phyloP scores from a whole-genome alignment of 2,888 invertebrate genomes.

The Ormyrus thymus region DNA sequence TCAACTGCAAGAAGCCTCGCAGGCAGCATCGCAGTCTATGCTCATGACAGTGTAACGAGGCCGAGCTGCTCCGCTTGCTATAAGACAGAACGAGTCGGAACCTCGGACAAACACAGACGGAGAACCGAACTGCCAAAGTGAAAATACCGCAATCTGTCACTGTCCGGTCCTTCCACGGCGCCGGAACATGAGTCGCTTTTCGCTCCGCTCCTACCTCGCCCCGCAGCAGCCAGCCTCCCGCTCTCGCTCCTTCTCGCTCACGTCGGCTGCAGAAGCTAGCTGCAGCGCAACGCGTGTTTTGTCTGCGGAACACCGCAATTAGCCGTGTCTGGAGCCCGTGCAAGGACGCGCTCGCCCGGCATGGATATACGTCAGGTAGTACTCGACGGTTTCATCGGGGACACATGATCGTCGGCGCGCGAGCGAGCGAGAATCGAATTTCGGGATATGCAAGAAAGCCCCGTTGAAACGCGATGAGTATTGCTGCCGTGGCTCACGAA shows the following conservation, averaged over 20 bases:
- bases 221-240: background rate
- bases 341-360: conserved; percentile 14
- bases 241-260: background rate
- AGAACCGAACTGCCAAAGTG: conserved; percentile 38
- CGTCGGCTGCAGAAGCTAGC: conserved; percentile 37
- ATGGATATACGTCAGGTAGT: background rate
- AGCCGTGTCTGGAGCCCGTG: conserved; percentile 15
- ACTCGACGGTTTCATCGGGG: background rate
- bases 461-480: no score
- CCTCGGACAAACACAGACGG: background rate
- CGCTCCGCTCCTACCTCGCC: no score
- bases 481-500: no score
- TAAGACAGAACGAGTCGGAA: background rate
- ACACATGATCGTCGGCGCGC: conserved; percentile 16
- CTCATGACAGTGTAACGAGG: conserved; percentile 40
- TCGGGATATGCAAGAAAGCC: background rate
- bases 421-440: conserved; percentile 25
- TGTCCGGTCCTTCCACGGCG: conserved; percentile 49
- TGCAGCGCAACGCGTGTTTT: conserved; percentile 28
- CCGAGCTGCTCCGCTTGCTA: background rate
- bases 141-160: conserved; percentile 55
- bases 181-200: conserved; percentile 41
- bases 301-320: conserved; percentile 51
- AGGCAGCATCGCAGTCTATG: conserved; percentile 5
- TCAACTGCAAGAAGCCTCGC: background rate